phyloP scores from a whole-genome alignment of 1,140 invertebrate species.

The Habropoda laboriosa region DNA sequence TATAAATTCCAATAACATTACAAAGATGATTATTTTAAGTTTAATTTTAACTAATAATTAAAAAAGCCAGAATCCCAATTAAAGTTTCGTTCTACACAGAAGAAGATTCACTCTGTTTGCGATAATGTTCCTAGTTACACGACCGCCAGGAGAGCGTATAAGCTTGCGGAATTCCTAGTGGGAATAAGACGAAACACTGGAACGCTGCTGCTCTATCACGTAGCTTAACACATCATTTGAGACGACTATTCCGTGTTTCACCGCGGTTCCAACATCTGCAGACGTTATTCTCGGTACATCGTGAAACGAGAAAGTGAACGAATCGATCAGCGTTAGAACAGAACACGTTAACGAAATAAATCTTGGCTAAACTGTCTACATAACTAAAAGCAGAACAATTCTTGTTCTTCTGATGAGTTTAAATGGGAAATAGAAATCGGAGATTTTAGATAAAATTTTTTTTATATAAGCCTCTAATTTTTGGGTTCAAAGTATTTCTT shows the following conservation, averaged over 20 bases:
- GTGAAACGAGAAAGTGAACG: too few species aligned
- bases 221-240: constrained; percentile 10
- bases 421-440: not conserved
- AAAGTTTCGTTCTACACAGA: not conserved
- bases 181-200: not conserved
- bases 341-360: not conserved
- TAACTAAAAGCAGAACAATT: not conserved
- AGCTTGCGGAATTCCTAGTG: not conserved
- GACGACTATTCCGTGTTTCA: constrained; percentile 2
- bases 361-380: not conserved
- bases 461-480: too few species aligned
- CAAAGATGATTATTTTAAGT: too few species aligned
- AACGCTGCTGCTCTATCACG: constrained; percentile 3
- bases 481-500: too few species aligned
- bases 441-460: not conserved
- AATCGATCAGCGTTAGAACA: too few species aligned
- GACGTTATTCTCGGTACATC: not conserved
- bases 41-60: too few species aligned
- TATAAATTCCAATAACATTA: too few species aligned
- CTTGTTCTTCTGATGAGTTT: not conserved
- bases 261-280: not conserved
- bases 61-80: not conserved
- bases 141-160: not conserved
- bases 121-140: not conserved
- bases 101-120: not conserved